Conservation (phyloP, 2,888 invertebrate species). For the Hedya salicella region DNA sequence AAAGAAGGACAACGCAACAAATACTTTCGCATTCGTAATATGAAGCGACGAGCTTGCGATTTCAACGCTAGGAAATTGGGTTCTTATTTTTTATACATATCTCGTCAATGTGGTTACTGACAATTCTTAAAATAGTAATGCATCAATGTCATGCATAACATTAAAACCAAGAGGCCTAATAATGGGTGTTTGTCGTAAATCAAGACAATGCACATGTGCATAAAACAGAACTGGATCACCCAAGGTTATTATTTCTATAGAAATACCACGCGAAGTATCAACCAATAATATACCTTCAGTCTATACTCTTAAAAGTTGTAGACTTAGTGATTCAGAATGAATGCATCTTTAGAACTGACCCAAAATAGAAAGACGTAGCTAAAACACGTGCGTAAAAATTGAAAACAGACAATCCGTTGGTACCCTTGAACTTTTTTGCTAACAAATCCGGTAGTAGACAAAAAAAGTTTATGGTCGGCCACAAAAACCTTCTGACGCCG, state of each 20-base stretch:
- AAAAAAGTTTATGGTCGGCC: constrained; percentile 6
- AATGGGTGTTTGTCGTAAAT: constrained; percentile 8
- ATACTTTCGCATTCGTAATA: too few relatives aligned
- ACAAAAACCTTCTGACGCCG: constrained; percentile 10
- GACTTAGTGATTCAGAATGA: neutral
- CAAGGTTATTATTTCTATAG: constrained; percentile 9
- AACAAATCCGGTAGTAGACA: constrained; percentile 12
- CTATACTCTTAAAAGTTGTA: neutral
- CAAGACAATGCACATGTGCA: constrained; percentile 19
- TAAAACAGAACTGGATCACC: neutral
- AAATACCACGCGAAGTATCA: constrained; percentile 1
- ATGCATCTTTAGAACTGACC: neutral
- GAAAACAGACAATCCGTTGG: constrained; percentile 23
- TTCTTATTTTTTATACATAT: too few relatives aligned
- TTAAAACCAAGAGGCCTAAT: constrained; percentile 1
- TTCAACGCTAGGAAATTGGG: too few relatives aligned
- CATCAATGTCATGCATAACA: neutral
- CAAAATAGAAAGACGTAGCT: constrained; percentile 16
- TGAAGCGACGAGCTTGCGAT: too few relatives aligned
- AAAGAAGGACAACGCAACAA: too few relatives aligned
- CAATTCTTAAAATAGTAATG: neutral
- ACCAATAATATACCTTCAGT: neutral
- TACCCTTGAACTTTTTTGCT: constrained; percentile 25
- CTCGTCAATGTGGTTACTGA: too few relatives aligned
- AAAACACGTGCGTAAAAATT: constrained; percentile 25